phyloP scores from a whole-genome alignment of 2,113 vertebrate species.

The Ptychochromis oligacanthus region DNA sequence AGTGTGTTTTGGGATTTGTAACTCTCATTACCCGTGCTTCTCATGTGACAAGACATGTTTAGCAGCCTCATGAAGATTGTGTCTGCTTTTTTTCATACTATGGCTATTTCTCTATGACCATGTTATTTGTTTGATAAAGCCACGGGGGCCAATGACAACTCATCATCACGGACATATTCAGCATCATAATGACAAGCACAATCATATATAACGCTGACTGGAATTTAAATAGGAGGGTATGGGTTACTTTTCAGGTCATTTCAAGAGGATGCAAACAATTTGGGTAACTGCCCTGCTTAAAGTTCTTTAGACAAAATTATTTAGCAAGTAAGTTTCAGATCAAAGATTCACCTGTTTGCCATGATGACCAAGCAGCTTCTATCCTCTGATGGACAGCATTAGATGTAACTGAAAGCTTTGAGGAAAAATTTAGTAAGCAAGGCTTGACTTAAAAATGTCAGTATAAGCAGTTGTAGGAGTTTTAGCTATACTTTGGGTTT shows the following conservation, averaged over 20 bases:
- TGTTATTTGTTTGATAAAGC: not conserved
- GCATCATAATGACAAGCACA: not conserved
- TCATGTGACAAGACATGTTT: slow-evolving; percentile 8
- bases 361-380: not conserved
- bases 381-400: too few relatives aligned
- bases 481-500: too few relatives aligned
- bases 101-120: not conserved
- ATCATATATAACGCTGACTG: not conserved
- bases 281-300: not conserved
- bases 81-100: not conserved
- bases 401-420: too few relatives aligned
- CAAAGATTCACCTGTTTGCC: not conserved
- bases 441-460: too few relatives aligned
- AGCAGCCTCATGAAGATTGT: not conserved
- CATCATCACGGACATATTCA: not conserved
- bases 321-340: not conserved
- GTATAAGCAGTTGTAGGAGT: not conserved
- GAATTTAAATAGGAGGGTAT: too few relatives aligned
- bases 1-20: slow-evolving; percentile 8
- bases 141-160: not conserved
- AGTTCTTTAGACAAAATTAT: not conserved
- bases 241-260: not conserved
- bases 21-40: not conserved
- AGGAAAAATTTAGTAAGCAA: too few relatives aligned
- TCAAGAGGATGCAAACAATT: too few relatives aligned